Conservation (phyloP, 2,113 vertebrate species). For the Martes martes region DNA sequence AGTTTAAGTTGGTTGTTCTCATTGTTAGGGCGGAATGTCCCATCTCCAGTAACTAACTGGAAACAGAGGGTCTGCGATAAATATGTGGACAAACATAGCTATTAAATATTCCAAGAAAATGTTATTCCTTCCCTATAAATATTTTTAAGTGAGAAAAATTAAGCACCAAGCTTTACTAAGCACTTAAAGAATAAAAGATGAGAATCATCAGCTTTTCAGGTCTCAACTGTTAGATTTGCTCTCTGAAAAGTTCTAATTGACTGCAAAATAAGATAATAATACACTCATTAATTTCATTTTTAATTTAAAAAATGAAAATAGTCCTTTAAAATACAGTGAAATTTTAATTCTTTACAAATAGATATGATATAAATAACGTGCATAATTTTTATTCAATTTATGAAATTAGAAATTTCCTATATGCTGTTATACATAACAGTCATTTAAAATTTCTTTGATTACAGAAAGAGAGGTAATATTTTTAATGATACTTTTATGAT, state of each 20-base stretch:
- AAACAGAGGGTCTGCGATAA: background rate
- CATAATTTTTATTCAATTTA: background rate
- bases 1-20: background rate
- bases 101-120: background rate
- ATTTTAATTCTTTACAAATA: background rate
- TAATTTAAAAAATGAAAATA: constrained; percentile 11
- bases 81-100: background rate
- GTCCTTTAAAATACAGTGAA: background rate
- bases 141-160: background rate
- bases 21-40: background rate
- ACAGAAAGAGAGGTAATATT: background rate
- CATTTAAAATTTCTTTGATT: constrained; percentile 13
- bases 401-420: background rate
- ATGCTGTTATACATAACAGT: background rate
- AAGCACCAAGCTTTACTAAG: background rate
- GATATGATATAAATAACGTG: background rate
- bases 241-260: background rate
- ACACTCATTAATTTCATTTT: background rate
- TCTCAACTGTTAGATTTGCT: background rate
- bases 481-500: background rate
- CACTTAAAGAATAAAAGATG: background rate
- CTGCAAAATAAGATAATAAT: background rate
- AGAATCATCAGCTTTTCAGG: background rate
- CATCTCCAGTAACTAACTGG: background rate
- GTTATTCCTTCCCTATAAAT: background rate